Evolutionary conservation across 2,113 vertebrate genomes (phyloP), one percentile per base, ranked within the genome.

Genomic region (Thamnaconus septentrionalis): DNA sequence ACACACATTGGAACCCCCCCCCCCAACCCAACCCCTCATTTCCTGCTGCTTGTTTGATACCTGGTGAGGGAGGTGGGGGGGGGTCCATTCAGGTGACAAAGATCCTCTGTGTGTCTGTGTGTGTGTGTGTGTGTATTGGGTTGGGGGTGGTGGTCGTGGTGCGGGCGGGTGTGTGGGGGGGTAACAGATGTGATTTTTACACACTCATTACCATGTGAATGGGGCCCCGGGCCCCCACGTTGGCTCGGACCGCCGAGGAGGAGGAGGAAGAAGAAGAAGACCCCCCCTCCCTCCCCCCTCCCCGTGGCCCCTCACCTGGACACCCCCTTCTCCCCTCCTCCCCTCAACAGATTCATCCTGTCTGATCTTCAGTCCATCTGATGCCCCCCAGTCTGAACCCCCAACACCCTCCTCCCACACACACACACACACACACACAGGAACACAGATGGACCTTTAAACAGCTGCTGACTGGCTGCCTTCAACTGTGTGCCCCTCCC

Each of bases 191-290:
- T 95, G 94, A 93, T 96, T 89, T 31, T 97, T 96, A 95, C 94
- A 92, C 93, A 92, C 94, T 98, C 94, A 98, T 99, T 99, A 98
- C 92, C 96, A 98, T 98, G 93, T 98, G 96, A 99, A 98, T 98
- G 94, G 93, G 93, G 90, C 79, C 80, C 88, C 84, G 88, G 93
- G 93, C 93, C 93, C 91, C 93, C 93, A 93, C 93, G 93, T 95
- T 94, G 93, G 93, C 91, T 83, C 88, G 71, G 83, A 79, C 78
- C 69, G 77, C 67, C 56, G 69, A 69, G 54, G 68, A 55, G 59
- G 46, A 48, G 6, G 46, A 69, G 59, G 69, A 69, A 56, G 68
- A 55, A 61, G 46, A 48, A 8, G 46, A 7, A 48, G 10, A 50
- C 10, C 58, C 66, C 62, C 66, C 59, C 60, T 42, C 44, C 7